Percentiles rank a stretch among this genome's conserved stretches.
Evolutionary conservation across 2,888 invertebrate genomes (phyloP).

Genomic region (Hedya salicella): DNA sequence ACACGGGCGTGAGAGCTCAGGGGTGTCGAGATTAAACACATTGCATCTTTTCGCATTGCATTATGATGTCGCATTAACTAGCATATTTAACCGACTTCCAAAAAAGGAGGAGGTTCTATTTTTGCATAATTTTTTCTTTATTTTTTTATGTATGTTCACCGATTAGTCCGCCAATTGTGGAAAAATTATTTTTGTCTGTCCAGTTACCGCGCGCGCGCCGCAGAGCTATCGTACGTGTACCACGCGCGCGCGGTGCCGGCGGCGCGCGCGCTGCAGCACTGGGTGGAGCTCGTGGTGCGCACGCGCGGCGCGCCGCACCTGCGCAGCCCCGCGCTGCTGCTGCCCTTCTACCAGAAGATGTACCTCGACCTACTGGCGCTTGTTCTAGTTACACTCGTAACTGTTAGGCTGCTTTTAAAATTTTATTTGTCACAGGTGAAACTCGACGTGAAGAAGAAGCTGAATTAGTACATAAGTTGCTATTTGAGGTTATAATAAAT

Average conservation of each 20-base stretch:
- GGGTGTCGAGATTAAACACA: too few species aligned
- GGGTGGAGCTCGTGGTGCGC: slow-evolving; percentile 86
- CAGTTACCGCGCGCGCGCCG: slow-evolving; percentile 51
- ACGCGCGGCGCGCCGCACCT: slow-evolving; percentile 82
- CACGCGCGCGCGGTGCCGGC: slow-evolving; percentile 78
- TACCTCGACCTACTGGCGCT: slow-evolving; percentile 49
- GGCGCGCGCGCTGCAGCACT: slow-evolving; percentile 84
- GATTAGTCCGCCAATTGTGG: background rate
- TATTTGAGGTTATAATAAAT: too few species aligned
- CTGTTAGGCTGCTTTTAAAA: background rate
- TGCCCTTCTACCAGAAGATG: slow-evolving; percentile 58
- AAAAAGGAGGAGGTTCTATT: too few species aligned
- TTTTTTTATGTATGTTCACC: too few species aligned
- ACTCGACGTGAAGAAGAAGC: background rate
- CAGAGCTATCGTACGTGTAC: slow-evolving; percentile 49
- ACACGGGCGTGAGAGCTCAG: too few species aligned
- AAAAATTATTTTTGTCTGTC: background rate
- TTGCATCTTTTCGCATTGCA: too few species aligned
- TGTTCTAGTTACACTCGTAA: background rate
- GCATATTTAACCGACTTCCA: too few species aligned
- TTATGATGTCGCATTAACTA: too few species aligned
- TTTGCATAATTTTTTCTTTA: too few species aligned
- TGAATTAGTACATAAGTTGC: too few species aligned
- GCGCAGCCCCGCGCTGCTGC: slow-evolving; percentile 49
- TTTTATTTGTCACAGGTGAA: background rate